These are phyloP conservation scores for Arothron firmamentum DNA, from an alignment of 2,113 vertebrate genomes.

Conservation along the genomic window DNA sequence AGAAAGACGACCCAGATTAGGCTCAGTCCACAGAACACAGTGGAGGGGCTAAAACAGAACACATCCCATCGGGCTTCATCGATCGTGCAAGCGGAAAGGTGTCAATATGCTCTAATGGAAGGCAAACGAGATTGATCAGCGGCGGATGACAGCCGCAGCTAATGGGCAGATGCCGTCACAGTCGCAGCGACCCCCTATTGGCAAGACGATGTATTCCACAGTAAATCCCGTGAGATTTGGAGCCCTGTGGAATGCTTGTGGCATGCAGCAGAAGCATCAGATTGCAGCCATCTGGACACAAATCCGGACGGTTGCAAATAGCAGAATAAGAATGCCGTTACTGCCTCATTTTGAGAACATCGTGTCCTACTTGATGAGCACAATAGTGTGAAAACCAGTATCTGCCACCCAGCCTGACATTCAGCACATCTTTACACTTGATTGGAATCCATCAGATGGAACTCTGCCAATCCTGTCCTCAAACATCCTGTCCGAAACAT, in stretches of 20 bases:
- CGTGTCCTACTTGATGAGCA: not conserved
- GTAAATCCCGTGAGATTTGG: not conserved
- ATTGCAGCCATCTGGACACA: conserved; percentile 1
- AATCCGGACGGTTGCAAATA: conserved; percentile 27
- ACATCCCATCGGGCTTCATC: conserved; percentile 13
- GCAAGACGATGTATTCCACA: conserved; percentile 10
- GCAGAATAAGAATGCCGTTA: conserved; percentile 18
- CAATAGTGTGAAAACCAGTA: conserved; percentile 26
- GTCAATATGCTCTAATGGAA: conserved; percentile 39
- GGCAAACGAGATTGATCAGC: conserved; percentile 41
- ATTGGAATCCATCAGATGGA: conserved; percentile 34
- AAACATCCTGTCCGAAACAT: not conserved
- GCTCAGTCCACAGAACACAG: not conserved
- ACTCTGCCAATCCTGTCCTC: not conserved
- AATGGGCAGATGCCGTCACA: conserved; percentile 3
- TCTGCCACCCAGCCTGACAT: conserved; percentile 12
- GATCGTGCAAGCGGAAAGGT: conserved; percentile 22
- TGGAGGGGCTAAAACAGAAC: conserved; percentile 10
- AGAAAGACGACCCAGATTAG: not conserved
- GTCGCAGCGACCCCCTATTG: conserved; percentile 18
- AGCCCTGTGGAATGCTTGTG: not conserved
- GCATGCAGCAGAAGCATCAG: not conserved
- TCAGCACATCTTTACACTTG: conserved; percentile 40
- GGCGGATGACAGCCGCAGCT: conserved; percentile 22
- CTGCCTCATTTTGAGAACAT: conserved; percentile 8